Evolutionary conservation across 1,140 invertebrate species (phyloP).

Genomic region (Panonychus citri): DNA sequence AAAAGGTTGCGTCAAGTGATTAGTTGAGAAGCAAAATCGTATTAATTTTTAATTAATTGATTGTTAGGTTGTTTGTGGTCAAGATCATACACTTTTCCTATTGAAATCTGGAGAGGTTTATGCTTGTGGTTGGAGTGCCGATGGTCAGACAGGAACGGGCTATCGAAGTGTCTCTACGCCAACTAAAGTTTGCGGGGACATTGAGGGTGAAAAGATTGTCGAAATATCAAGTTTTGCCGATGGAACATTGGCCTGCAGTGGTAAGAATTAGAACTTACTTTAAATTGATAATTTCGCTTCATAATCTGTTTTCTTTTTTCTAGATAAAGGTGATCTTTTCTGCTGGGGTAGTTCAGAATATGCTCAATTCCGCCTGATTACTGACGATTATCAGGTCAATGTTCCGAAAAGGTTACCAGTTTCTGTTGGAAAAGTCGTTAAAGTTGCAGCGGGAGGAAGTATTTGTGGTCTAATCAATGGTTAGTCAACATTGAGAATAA

Average conservation of each 20-base stretch:
- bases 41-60: not conserved
- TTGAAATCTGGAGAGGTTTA: constrained; percentile 55
- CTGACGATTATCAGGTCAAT: constrained; percentile 23
- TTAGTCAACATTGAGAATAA: constrained; percentile 17
- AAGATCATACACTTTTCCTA: constrained; percentile 61
- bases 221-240: constrained; percentile 55
- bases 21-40: not conserved
- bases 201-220: constrained; percentile 55
- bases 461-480: constrained; percentile 60
- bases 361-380: constrained; percentile 38
- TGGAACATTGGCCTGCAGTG: constrained; percentile 67
- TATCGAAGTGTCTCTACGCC: constrained; percentile 33
- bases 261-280: constrained; percentile 30
- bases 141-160: constrained; percentile 75
- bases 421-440: constrained; percentile 33
- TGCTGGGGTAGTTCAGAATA: constrained; percentile 96
- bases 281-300: not conserved
- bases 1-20: constrained; percentile 10
- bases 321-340: constrained; percentile 75
- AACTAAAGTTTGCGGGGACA: constrained; percentile 37
- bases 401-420: constrained; percentile 39
- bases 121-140: constrained; percentile 74
- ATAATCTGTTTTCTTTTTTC: not conserved
- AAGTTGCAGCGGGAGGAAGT: constrained; percentile 58
- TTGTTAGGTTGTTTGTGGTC: constrained; percentile 48